Percentiles rank a stretch among this genome's conserved stretches.
These are phyloP conservation scores for Glaucopsyche alexis DNA, from an alignment of 2,888 invertebrate genomes.

Conservation along the genomic window DNA sequence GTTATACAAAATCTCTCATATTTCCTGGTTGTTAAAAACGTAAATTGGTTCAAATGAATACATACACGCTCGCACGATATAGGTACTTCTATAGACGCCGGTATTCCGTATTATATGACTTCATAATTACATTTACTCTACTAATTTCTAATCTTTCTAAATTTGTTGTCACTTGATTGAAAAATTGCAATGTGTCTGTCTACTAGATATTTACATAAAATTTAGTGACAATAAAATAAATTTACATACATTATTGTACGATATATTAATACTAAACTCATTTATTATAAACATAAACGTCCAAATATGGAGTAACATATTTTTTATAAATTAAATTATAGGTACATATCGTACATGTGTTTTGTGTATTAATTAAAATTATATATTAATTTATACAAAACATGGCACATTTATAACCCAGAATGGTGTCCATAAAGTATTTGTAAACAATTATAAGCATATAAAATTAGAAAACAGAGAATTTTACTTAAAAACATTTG, in stretches of 20 bases:
- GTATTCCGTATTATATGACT: no score
- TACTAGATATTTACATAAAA: not conserved
- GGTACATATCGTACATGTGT: not conserved
- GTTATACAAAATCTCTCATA: no score
- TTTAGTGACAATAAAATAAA: conserved; percentile 1
- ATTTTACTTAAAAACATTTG: not conserved
- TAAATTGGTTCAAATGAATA: no score
- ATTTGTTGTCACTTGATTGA: not conserved
- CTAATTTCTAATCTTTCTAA: not conserved
- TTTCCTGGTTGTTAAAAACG: no score
- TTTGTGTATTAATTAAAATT: conserved; percentile 6
- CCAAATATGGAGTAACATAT: conserved; percentile 10
- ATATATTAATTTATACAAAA: conserved; percentile 3
- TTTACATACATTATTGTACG: not conserved
- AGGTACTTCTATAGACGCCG: no score
- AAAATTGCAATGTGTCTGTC: not conserved
- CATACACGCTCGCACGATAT: no score
- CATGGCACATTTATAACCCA: not conserved
- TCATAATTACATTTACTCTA: not conserved
- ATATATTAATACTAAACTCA: conserved; percentile 6
- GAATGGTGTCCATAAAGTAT: conserved; percentile 10
- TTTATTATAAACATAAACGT: conserved; percentile 11
- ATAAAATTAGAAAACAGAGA: not conserved
- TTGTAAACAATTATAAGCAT: conserved; percentile 6
- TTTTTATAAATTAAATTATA: not conserved